Evolutionary conservation across 2,888 invertebrate species (phyloP).

Genomic region (Ennomos quercinarius): DNA sequence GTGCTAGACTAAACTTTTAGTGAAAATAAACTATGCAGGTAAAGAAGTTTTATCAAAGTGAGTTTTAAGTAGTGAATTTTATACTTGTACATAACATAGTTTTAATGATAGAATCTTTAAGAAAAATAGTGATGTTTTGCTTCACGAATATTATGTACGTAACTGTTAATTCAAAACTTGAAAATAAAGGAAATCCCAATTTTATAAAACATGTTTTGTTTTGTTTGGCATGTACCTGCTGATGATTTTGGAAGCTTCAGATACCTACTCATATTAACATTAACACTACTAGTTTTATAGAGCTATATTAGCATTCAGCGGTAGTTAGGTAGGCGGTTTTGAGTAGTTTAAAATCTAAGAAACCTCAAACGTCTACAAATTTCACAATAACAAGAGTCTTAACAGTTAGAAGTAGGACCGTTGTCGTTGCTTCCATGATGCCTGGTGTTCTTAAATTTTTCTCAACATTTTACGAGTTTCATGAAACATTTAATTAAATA

Average conservation of each 20-base stretch:
- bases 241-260: too few relatives aligned
- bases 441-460: slow-evolving; percentile 8
- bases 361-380: too few relatives aligned
- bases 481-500: slow-evolving; percentile 31
- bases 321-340: too few relatives aligned
- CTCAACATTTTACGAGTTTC: slow-evolving; percentile 15
- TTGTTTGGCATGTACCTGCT: slow-evolving; percentile 28
- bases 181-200: slow-evolving; percentile 74
- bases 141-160: slow-evolving; percentile 76
- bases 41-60: slow-evolving; percentile 66
- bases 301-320: slow-evolving; percentile 1
- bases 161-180: slow-evolving; percentile 73
- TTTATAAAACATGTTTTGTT: slow-evolving; percentile 53
- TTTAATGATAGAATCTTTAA: slow-evolving; percentile 66
- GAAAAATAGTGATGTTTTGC: slow-evolving; percentile 76
- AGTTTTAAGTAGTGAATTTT: slow-evolving; percentile 73
- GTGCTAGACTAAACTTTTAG: slow-evolving; percentile 72
- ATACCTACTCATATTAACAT: too few relatives aligned
- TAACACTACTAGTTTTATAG: neutral
- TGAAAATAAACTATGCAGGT: slow-evolving; percentile 67
- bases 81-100: slow-evolving; percentile 79
- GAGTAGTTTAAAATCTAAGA: too few relatives aligned
- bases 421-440: too few relatives aligned
- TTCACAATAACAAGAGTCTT: too few relatives aligned
- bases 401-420: too few relatives aligned